Percentiles rank a stretch among this genome's conserved stretches.
phyloP scores from a whole-genome alignment of 2,797 vertebrate genomes.

The Podarcis siculus region DNA sequence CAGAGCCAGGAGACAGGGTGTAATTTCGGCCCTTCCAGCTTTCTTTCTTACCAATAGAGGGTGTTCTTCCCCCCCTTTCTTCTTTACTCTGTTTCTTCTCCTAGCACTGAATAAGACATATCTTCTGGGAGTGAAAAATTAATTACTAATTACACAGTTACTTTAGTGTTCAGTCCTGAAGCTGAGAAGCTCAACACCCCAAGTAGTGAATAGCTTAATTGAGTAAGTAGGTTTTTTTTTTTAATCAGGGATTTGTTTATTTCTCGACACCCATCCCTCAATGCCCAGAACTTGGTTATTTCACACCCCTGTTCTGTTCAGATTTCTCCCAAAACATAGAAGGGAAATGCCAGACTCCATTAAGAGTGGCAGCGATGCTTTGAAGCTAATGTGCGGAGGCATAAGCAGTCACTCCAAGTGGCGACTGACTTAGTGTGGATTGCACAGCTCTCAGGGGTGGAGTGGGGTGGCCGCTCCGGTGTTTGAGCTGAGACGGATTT shows the following conservation, averaged over 20 bases:
- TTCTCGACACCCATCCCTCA: slow-evolving; percentile 55
- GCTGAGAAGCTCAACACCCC: slow-evolving; percentile 55
- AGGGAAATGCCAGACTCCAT: slow-evolving; percentile 63
- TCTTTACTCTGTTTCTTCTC: slow-evolving; percentile 3
- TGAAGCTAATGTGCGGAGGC: slow-evolving; percentile 57
- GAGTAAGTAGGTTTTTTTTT: slow-evolving; percentile 41
- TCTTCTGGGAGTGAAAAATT: slow-evolving; percentile 64
- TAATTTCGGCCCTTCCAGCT: slow-evolving; percentile 37
- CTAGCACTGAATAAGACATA: slow-evolving; percentile 54
- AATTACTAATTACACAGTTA: slow-evolving; percentile 74
- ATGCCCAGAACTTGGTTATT: slow-evolving; percentile 62
- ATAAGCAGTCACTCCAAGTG: slow-evolving; percentile 58
- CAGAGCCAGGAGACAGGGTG: slow-evolving; percentile 42
- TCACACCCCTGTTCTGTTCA: slow-evolving; percentile 65
- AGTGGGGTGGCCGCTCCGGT: slow-evolving; percentile 17
- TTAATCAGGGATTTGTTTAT: slow-evolving; percentile 34
- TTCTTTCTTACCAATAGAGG: slow-evolving; percentile 29
- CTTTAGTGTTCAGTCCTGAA: slow-evolving; percentile 57
- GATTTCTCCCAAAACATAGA: slow-evolving; percentile 60
- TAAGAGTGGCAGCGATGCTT: slow-evolving; percentile 65
- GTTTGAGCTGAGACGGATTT: slow-evolving; percentile 11
- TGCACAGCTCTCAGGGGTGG: slow-evolving; percentile 27
- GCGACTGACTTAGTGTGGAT: slow-evolving; percentile 60
- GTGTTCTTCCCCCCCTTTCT: not conserved
- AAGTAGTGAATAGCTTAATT: slow-evolving; percentile 51